A percentile compares a stretch with the other conserved stretches of the same genome.
Evolutionary conservation across 2,888 invertebrate genomes (phyloP).

Genomic region (Spodoptera exigua): DNA sequence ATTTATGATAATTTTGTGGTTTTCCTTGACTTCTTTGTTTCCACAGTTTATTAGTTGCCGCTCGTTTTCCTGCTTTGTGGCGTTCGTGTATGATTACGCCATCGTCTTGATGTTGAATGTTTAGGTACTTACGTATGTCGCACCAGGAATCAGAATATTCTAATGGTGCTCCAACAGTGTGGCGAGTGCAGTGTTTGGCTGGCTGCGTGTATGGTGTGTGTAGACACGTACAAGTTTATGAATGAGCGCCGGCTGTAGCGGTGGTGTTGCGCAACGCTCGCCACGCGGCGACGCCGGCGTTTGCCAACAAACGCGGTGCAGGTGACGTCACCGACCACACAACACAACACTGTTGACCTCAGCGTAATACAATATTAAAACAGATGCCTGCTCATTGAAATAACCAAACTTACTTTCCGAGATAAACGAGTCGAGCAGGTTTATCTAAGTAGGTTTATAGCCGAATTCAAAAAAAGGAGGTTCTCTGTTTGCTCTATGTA

Average conservation of each 20-base stretch:
- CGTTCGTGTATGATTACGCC: conserved; percentile 4
- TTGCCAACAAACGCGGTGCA: conserved; percentile 15
- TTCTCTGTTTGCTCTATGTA: no score
- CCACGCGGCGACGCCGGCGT: conserved; percentile 6
- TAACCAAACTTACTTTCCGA: no score
- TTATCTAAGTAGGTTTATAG: no score
- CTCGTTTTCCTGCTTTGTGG: conserved; percentile 31
- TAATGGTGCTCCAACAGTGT: no score
- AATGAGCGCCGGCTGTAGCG: conserved; percentile 21
- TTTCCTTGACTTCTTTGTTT: conserved; percentile 42
- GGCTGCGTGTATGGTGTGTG: no score
- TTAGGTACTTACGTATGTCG: no score
- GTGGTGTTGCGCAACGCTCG: conserved; percentile 35
- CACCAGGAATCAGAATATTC: no score
- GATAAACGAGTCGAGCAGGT: no score
- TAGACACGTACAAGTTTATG: conserved; percentile 4
- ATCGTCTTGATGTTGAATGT: background rate
- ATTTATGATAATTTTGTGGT: conserved; percentile 36
- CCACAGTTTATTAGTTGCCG: conserved; percentile 12
- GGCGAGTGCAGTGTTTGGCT: no score
- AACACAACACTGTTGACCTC: conserved; percentile 30
- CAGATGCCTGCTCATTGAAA: no score
- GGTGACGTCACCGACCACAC: conserved; percentile 35
- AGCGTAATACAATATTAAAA: background rate
- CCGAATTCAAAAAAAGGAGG: no score